phyloP scores from a whole-genome alignment of 2,888 invertebrate genomes.

The Aplocera efformata region DNA sequence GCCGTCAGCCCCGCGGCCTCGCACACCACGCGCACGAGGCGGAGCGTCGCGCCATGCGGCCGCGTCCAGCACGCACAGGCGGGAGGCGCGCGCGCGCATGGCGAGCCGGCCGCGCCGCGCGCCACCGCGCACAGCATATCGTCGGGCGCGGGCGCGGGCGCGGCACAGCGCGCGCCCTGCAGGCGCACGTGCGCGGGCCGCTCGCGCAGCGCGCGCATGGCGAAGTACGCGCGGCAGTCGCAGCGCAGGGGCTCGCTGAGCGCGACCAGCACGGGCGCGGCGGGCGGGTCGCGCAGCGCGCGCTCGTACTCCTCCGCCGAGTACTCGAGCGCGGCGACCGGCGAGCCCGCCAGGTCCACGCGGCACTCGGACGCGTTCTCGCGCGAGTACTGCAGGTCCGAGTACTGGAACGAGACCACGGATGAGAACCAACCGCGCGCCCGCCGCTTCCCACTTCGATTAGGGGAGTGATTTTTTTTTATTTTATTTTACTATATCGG shows the following conservation, averaged over 20 bases:
- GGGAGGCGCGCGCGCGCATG: slow-evolving; percentile 17
- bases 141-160: slow-evolving; percentile 16
- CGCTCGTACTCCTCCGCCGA: slow-evolving; percentile 6
- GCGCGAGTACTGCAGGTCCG: slow-evolving; percentile 16
- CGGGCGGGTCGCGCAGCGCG: background rate
- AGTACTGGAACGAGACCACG: slow-evolving; percentile 8
- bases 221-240: slow-evolving; percentile 28
- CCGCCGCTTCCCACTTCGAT: background rate
- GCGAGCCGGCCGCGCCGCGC: slow-evolving; percentile 2
- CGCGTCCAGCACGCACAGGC: slow-evolving; percentile 16
- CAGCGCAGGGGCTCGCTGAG: slow-evolving; percentile 13
- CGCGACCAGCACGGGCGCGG: background rate
- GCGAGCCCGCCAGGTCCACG: slow-evolving; percentile 2
- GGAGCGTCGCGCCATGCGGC: slow-evolving; percentile 13
- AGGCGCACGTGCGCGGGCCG: background rate
- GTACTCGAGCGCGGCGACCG: slow-evolving; percentile 6
- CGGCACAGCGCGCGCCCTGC: background rate
- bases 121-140: slow-evolving; percentile 28
- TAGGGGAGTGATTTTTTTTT: too few relatives aligned
- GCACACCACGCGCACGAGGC: slow-evolving; percentile 18
- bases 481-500: too few relatives aligned
- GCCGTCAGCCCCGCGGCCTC: slow-evolving; percentile 11
- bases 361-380: background rate
- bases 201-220: slow-evolving; percentile 1
- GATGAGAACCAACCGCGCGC: slow-evolving; percentile 1